Evolutionary conservation across 2,797 vertebrate genomes (phyloP).

Genomic region (Smutsia temminckii): DNA sequence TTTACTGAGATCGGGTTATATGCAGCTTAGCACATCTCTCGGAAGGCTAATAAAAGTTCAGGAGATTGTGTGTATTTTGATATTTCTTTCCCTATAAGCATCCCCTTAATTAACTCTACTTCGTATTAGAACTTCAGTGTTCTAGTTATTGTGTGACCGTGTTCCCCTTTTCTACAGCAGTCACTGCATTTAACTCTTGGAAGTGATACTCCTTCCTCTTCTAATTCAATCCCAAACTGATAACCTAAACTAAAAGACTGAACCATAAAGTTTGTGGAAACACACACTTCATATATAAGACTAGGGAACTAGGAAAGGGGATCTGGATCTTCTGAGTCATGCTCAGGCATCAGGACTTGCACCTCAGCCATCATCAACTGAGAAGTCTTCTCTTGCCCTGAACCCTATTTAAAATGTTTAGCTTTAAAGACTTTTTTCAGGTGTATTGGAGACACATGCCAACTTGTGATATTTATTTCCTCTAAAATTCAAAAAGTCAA

Average conservation of each 20-base stretch:
- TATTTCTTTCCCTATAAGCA: not conserved
- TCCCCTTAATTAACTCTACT: not conserved
- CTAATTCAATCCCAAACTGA: not conserved
- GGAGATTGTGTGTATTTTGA: too few species aligned
- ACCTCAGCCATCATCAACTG: not conserved
- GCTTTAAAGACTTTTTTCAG: not conserved
- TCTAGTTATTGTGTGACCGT: too few species aligned
- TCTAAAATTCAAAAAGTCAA: not conserved
- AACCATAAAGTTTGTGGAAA: not conserved
- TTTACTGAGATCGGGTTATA: not conserved
- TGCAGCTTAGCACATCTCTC: not conserved
- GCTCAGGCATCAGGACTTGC: fast-evolving
- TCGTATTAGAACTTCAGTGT: not conserved
- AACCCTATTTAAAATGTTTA: not conserved
- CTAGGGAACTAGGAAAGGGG: not conserved
- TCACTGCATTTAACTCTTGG: not conserved
- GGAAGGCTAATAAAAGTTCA: not conserved
- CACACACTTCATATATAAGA: not conserved
- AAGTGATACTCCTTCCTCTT: not conserved
- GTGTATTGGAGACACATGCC: not conserved
- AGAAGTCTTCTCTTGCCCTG: not conserved
- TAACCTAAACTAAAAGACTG: not conserved
- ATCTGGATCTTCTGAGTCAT: not conserved
- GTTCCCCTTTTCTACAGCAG: not conserved
- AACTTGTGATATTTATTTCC: not conserved